These are phyloP conservation scores for Fratercula arctica DNA, from an alignment of 2,797 vertebrate genomes.

Conservation along the genomic window DNA sequence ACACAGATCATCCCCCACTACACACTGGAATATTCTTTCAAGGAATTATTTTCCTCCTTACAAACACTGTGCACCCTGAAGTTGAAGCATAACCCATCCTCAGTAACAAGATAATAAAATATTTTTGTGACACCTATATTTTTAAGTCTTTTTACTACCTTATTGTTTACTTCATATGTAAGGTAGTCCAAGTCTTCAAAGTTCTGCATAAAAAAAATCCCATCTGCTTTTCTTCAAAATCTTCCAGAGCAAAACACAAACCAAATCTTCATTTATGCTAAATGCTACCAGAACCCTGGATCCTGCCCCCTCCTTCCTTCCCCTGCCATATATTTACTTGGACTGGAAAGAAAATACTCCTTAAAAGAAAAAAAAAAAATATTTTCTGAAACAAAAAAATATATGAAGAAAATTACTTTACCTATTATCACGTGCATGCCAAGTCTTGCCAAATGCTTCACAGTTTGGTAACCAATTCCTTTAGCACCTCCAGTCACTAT, in stretches of 20 bases:
- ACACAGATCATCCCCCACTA: not conserved
- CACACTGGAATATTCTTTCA: not conserved
- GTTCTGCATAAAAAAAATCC: not conserved
- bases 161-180: not conserved
- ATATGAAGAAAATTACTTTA: conserved; percentile 62
- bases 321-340: not conserved
- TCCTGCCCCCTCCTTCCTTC: not conserved
- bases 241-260: not conserved
- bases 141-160: not conserved
- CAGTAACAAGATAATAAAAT: not conserved
- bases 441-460: conserved; percentile 84
- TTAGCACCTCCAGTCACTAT: conserved; percentile 91
- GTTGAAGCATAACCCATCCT: not conserved
- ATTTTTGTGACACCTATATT: not conserved
- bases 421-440: conserved; percentile 93
- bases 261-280: not conserved
- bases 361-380: not conserved
- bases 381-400: not conserved
- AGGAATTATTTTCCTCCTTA: not conserved
- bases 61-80: not conserved
- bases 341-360: not conserved
- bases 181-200: not conserved
- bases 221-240: not conserved
- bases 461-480: conserved; percentile 90
- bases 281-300: not conserved